These are phyloP conservation scores for Leucophenga varia DNA, from an alignment of 1,140 invertebrate species.

Conservation along the genomic window DNA sequence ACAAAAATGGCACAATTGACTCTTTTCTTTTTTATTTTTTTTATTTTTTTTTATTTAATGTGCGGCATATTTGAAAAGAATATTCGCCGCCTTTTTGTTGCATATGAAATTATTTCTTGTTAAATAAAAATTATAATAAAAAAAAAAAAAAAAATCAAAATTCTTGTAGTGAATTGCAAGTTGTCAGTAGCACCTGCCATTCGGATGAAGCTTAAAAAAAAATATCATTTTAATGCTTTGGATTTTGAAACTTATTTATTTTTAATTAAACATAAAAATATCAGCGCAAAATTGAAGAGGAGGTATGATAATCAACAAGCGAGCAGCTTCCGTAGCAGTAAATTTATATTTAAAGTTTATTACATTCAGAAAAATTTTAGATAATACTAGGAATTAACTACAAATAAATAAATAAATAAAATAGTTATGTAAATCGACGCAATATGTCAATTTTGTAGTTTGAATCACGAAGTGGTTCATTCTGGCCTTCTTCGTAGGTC, in stretches of 20 bases:
- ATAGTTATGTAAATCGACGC: no score
- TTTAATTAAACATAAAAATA: slow-evolving; percentile 43
- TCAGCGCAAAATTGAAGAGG: no score
- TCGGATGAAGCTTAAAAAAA: slow-evolving; percentile 49
- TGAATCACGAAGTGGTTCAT: no score
- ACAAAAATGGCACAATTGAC: slow-evolving; percentile 22
- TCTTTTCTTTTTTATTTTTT: slow-evolving; percentile 26
- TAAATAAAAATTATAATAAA: slow-evolving; percentile 39
- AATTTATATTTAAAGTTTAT: no score
- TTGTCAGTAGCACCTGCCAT: slow-evolving; percentile 36
- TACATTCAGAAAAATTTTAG: no score
- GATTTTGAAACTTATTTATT: slow-evolving; percentile 52
- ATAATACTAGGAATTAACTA: no score
- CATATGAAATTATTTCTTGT: slow-evolving; percentile 54
- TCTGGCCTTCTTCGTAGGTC: no score
- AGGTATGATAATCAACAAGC: no score
- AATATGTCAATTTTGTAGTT: no score
- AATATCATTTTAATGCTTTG: slow-evolving; percentile 49
- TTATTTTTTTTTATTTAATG: slow-evolving; percentile 52
- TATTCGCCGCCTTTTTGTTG: slow-evolving; percentile 49
- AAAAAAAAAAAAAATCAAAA: slow-evolving; percentile 16
- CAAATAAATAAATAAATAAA: no score
- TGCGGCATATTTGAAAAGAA: slow-evolving; percentile 52
- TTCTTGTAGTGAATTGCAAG: not conserved
- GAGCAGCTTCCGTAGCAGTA: no score